Evolutionary conservation across 2,888 invertebrate species (phyloP).

Genomic region (Plagiodera versicolora): DNA sequence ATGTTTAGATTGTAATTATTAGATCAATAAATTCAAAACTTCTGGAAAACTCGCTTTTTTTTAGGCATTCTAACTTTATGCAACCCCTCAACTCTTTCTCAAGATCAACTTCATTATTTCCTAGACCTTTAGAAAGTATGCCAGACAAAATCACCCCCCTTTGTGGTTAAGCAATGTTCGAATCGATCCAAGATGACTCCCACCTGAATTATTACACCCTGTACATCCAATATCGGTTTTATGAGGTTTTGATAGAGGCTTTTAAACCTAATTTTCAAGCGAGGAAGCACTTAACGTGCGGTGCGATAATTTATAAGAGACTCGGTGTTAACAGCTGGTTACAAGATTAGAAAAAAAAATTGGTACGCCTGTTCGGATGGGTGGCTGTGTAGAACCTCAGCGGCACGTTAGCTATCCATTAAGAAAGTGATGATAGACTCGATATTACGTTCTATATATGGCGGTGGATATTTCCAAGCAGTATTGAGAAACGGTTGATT

Average conservation of each 20-base stretch:
- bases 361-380: slow-evolving; percentile 23
- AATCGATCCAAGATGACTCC: neutral
- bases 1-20: too few species aligned
- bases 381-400: slow-evolving; percentile 11
- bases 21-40: too few species aligned
- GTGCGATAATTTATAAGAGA: slow-evolving; percentile 28
- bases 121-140: too few species aligned
- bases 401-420: slow-evolving; percentile 24
- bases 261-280: slow-evolving; percentile 14
- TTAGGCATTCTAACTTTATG: too few species aligned
- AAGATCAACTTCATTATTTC: too few species aligned
- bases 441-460: neutral
- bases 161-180: too few species aligned
- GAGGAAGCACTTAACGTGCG: slow-evolving; percentile 13
- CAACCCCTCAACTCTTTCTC: too few species aligned
- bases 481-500: neutral
- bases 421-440: slow-evolving; percentile 13
- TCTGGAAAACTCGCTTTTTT: too few species aligned
- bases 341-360: slow-evolving; percentile 25
- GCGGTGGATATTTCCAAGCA: neutral
- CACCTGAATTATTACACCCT: slow-evolving; percentile 1
- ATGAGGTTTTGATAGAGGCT: slow-evolving; percentile 12
- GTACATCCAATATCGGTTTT: slow-evolving; percentile 11
- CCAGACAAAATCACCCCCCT: too few species aligned
- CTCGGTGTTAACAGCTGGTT: slow-evolving; percentile 29